Percentiles rank a stretch among this genome's conserved stretches.
phyloP scores from a whole-genome alignment of 1,140 invertebrate genomes.

The Drosophila pachea region DNA sequence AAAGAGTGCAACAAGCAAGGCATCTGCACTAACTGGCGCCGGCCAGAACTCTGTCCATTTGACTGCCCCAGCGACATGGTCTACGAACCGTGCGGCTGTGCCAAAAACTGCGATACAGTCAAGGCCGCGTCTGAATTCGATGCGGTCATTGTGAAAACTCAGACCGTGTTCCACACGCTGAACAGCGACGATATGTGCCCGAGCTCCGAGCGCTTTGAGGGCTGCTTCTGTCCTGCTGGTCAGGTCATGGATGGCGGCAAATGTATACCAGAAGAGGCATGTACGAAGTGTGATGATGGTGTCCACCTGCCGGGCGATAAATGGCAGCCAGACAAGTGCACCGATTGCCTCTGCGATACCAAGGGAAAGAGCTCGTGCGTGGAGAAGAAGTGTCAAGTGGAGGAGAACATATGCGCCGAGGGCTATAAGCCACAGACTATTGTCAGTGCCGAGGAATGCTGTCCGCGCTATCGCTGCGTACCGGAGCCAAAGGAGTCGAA shows the following conservation, averaged over 20 bases:
- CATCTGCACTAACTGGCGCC: conserved; percentile 86
- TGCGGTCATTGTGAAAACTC: conserved; percentile 78
- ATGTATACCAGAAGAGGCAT: conserved; percentile 75
- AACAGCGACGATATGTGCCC: conserved; percentile 80
- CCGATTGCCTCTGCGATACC: conserved; percentile 85
- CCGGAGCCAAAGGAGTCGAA: conserved; percentile 79
- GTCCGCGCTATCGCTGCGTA: conserved; percentile 84
- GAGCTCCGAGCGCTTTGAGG: conserved; percentile 82
- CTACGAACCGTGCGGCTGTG: conserved; percentile 86
- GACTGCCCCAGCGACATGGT: conserved; percentile 82
- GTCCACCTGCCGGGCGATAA: conserved; percentile 80
- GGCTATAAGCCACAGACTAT: conserved; percentile 81
- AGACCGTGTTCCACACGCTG: conserved; percentile 75
- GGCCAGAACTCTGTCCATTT: conserved; percentile 82
- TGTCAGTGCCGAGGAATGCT: conserved; percentile 82
- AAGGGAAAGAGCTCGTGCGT: conserved; percentile 80
- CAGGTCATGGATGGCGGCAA: conserved; percentile 80
- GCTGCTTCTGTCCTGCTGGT: conserved; percentile 89
- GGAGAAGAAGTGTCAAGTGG: conserved; percentile 81
- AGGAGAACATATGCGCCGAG: conserved; percentile 82
- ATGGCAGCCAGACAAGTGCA: conserved; percentile 85
- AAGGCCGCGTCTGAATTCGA: conserved; percentile 74
- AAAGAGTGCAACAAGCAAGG: conserved; percentile 84
- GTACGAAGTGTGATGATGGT: conserved; percentile 71
- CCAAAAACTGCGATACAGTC: conserved; percentile 84